phyloP scores from a whole-genome alignment of 2,888 invertebrate species.

The Parelbella ahira region DNA sequence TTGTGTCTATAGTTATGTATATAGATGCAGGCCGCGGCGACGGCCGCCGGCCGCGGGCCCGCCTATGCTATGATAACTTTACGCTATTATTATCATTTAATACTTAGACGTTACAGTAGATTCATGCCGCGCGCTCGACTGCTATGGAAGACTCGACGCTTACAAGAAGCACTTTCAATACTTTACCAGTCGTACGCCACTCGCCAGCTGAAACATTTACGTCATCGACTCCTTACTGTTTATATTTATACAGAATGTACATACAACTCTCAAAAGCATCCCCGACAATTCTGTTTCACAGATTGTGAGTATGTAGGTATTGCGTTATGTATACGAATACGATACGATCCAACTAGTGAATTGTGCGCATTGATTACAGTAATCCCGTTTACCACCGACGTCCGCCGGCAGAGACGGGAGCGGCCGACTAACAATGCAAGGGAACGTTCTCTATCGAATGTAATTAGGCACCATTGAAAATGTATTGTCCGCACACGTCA shows the following conservation, averaged over 20 bases:
- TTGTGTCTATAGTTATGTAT: conserved; percentile 71
- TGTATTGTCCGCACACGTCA: background rate
- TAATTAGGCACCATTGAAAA: background rate
- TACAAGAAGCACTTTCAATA: conserved; percentile 76
- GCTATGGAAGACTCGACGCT: conserved; percentile 80
- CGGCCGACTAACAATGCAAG: no score
- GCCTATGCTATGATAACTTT: conserved; percentile 71
- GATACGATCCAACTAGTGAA: conserved; percentile 32
- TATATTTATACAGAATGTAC: conserved; percentile 73
- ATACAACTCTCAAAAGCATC: conserved; percentile 74
- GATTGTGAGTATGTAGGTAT: conserved; percentile 47
- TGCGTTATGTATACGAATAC: conserved; percentile 39
- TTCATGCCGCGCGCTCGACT: conserved; percentile 67
- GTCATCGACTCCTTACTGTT: conserved; percentile 73
- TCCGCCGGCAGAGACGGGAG: conserved; percentile 8
- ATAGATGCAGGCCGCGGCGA: conserved; percentile 59
- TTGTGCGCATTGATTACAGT: conserved; percentile 43
- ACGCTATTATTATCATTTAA: conserved; percentile 79
- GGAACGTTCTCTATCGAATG: background rate
- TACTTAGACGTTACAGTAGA: conserved; percentile 75
- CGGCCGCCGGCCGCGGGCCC: conserved; percentile 55
- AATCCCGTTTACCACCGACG: conserved; percentile 31
- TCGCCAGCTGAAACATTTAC: conserved; percentile 55
- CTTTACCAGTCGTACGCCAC: conserved; percentile 71
- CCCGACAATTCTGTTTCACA: conserved; percentile 42